phyloP scores from a whole-genome alignment of 2,113 vertebrate species.

The Leptobrachium ailaonicum region DNA sequence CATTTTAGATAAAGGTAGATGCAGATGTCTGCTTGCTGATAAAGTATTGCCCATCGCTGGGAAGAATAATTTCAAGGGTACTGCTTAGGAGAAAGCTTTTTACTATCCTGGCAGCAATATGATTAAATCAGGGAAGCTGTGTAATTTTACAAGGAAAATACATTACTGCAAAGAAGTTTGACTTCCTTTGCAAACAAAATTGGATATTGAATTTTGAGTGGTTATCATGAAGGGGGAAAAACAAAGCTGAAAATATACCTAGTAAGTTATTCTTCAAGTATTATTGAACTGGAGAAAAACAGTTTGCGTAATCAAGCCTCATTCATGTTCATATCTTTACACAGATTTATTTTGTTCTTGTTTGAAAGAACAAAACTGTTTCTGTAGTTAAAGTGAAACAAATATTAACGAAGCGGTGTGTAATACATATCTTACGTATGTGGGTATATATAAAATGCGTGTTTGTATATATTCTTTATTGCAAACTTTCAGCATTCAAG shows the following conservation, averaged over 20 bases:
- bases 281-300: background rate
- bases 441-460: no score
- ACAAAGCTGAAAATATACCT: constrained; percentile 5
- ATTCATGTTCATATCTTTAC: constrained; percentile 4
- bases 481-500: no score
- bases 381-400: background rate
- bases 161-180: background rate
- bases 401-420: background rate
- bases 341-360: background rate
- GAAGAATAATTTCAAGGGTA: constrained; percentile 10
- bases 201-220: constrained; percentile 17
- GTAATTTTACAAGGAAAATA: background rate
- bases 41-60: constrained; percentile 24
- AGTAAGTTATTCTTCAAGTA: constrained; percentile 1
- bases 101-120: constrained; percentile 6
- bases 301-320: background rate
- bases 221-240: constrained; percentile 10
- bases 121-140: constrained; percentile 8
- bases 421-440: background rate
- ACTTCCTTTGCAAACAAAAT: constrained; percentile 15
- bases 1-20: constrained; percentile 4
- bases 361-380: constrained; percentile 2
- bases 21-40: constrained; percentile 21
- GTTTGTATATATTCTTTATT: background rate
- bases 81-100: constrained; percentile 16